These are phyloP conservation scores for Orestias chungarensis DNA, from an alignment of 2,797 vertebrate species.

Conservation along the genomic window DNA sequence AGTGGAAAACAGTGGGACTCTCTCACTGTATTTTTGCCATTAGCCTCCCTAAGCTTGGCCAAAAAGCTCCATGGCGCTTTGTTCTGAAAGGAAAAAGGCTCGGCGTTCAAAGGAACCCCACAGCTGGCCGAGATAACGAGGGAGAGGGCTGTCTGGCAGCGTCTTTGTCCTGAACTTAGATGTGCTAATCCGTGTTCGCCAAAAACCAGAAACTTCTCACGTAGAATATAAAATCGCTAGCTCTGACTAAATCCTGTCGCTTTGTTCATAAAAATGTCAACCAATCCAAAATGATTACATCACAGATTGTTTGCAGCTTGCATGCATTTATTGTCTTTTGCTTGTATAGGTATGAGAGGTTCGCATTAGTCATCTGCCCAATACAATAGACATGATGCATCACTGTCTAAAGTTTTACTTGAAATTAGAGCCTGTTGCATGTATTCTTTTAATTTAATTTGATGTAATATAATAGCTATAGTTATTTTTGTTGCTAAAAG, in stretches of 20 bases:
- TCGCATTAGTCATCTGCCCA: not conserved
- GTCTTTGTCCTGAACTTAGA: conserved; percentile 36
- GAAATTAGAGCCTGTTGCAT: no score
- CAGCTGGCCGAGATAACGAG: conserved; percentile 41
- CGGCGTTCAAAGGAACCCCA: conserved; percentile 45
- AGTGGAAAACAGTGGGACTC: conserved; percentile 47
- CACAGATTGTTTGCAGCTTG: not conserved
- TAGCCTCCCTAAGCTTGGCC: conserved; percentile 31
- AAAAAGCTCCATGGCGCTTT: conserved; percentile 56
- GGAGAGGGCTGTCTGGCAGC: conserved; percentile 43
- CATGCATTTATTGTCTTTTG: not conserved
- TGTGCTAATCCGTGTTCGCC: conserved; percentile 47
- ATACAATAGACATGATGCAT: not conserved
- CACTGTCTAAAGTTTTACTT: not conserved
- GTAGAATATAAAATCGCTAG: conserved; percentile 35
- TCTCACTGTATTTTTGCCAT: conserved; percentile 42
- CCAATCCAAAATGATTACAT: conserved; percentile 21
- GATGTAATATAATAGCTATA: no score
- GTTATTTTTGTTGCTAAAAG: no score
- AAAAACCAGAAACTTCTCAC: conserved; percentile 44
- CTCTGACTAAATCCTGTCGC: conserved; percentile 26
- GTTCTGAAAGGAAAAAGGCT: conserved; percentile 38
- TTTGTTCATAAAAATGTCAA: conserved; percentile 29
- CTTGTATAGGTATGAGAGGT: not conserved
- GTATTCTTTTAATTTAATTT: no score